Evolutionary conservation across 1,140 invertebrate genomes (phyloP), one percentile per base, ranked within the genome.

Genomic region (Ceratosolen fusciceps): DNA sequence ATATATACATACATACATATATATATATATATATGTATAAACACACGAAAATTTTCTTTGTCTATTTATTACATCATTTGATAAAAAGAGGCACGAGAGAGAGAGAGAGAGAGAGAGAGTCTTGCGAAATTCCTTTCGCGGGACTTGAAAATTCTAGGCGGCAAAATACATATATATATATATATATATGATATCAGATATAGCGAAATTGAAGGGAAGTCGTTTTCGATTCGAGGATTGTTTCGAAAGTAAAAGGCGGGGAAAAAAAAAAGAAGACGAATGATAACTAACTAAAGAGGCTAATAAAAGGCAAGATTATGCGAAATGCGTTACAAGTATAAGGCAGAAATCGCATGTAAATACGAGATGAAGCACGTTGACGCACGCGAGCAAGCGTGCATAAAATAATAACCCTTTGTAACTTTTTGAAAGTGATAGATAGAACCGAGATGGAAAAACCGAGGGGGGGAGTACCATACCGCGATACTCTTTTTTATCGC

Each of bases 391-490:
- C 68, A 68, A 49, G 31, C 21, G 74, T 74, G 49, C 71, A 79
- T 79, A n/a, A n/a, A n/a, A n/a, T n/a, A n/a, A n/a, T n/a, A 68
- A 72, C 71, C 74, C 71, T 79, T 79, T 79, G 71, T 79, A 79
- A 79, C 71, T 79, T 79, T 79, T 74, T 79, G 47, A 67, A 79
- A 79, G 77, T 73, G 70, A 74, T 79, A 73, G 56, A 79, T 74
- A 79, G 31, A 31, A n/a, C n/a, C n/a, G 14, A 68, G 54, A 37
- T 12, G 47, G 77, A 67, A 74, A 74, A 77, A 75, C 31, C n/a
- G 49, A 56, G 1, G 71, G 58, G 1, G 71, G 58, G 34, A 68
- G 49, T 54, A 54, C 12, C 39, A n/a, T n/a, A n/a, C n/a, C 54
- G 70, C 70, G 70, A 73, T 67, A 65, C 37, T 78, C 16, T 52